A percentile compares a stretch with the other conserved stretches of the same genome.
Conservation (phyloP, 1,140 invertebrate species). For the Tetramorium alpestre region DNA sequence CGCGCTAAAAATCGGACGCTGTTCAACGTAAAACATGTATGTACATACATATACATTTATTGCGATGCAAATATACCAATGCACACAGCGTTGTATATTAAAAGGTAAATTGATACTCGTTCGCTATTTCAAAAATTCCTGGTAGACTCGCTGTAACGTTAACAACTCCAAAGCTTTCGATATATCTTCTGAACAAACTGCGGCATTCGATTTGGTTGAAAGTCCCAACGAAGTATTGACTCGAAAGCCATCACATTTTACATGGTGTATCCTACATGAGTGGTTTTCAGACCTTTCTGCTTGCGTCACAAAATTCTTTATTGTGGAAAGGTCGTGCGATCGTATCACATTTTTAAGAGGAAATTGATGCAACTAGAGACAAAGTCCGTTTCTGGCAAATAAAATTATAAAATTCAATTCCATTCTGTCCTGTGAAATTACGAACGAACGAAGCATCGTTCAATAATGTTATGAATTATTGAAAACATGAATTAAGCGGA, state of each 20-base stretch:
- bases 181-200: constrained; percentile 23
- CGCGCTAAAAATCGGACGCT: not conserved
- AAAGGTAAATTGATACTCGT: constrained; percentile 15
- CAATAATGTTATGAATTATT: not conserved
- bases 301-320: not conserved
- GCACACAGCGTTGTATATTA: not conserved
- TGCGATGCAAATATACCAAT: not conserved
- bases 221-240: constrained; percentile 15
- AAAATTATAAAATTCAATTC: constrained; percentile 16
- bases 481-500: not conserved
- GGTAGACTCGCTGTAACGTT: not conserved
- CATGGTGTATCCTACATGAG: constrained; percentile 22
- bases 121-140: constrained; percentile 17
- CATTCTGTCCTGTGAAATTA: not conserved
- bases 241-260: constrained; percentile 9
- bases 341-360: not conserved
- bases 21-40: not conserved
- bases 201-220: constrained; percentile 31
- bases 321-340: not conserved
- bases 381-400: not conserved
- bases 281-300: constrained; percentile 14
- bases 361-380: not conserved
- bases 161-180: constrained; percentile 16
- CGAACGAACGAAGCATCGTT: not conserved
- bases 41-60: too few species aligned